Conservation (phyloP, 1,140 invertebrate genomes). For the Philotrypesis tridentata region DNA sequence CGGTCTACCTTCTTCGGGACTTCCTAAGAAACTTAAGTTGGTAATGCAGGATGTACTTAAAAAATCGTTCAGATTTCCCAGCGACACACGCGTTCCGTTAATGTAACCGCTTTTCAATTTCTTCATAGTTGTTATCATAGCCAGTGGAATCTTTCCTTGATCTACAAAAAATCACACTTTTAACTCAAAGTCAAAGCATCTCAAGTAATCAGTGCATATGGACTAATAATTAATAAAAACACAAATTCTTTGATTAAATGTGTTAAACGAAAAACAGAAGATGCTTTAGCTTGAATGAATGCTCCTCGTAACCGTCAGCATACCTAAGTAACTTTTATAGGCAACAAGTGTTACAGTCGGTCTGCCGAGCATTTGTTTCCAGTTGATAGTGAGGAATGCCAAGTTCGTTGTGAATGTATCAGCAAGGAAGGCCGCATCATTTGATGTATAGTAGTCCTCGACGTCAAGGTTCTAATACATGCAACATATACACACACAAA, state of each 20-base stretch:
- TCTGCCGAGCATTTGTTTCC: conserved; percentile 92
- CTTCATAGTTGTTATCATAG: conserved; percentile 97
- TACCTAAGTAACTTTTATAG: conserved; percentile 87
- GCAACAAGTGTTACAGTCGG: conserved; percentile 90
- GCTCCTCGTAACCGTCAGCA: conserved; percentile 50
- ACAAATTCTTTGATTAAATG: neutral
- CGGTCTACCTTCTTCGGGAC: conserved; percentile 91
- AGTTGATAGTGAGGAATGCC: conserved; percentile 94
- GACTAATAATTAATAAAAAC: conserved; percentile 8
- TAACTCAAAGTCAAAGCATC: neutral
- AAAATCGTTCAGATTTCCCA: conserved; percentile 94
- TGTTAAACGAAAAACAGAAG: conserved; percentile 16
- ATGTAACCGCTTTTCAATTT: conserved; percentile 99
- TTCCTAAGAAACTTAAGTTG: conserved; percentile 94
- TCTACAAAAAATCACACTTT: conserved; percentile 78
- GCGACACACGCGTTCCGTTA: conserved; percentile 95
- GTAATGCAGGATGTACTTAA: conserved; percentile 96
- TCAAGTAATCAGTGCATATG: neutral
- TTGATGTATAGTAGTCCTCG: conserved; percentile 94
- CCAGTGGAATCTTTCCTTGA: conserved; percentile 91
- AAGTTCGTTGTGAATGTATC: conserved; percentile 91
- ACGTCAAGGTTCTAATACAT: conserved; percentile 90
- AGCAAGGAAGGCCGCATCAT: conserved; percentile 90
- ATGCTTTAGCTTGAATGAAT: conserved; percentile 15
- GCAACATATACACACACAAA: conserved; percentile 69